Percentiles rank a stretch among this genome's conserved stretches.
phyloP scores from a whole-genome alignment of 2,113 vertebrate genomes.

The Pygathrix nemaeus region DNA sequence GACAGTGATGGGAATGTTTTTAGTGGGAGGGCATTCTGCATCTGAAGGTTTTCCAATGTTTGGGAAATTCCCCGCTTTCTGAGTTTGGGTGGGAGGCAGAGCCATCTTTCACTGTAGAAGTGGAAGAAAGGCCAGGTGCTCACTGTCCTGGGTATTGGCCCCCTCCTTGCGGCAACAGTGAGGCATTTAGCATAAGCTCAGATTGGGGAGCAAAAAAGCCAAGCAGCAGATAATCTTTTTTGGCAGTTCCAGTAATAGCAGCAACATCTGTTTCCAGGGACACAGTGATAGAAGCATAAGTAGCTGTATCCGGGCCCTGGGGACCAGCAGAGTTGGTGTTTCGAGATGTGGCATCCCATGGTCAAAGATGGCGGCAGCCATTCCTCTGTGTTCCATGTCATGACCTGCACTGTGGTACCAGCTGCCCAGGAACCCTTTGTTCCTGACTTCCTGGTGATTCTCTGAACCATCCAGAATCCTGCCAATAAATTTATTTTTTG shows the following conservation, averaged over 20 bases:
- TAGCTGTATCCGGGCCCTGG: not conserved
- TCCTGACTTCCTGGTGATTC: not conserved
- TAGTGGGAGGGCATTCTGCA: no score
- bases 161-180: not conserved
- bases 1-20: not conserved
- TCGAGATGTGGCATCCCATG: rapidly evolving
- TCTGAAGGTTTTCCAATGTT: not conserved
- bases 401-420: not conserved
- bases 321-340: no score
- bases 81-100: not conserved
- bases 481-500: not conserved
- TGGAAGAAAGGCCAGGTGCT: not conserved
- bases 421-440: not conserved
- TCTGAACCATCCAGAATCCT: not conserved
- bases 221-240: not conserved
- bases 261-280: not conserved
- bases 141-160: not conserved
- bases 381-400: not conserved
- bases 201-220: not conserved
- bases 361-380: not conserved
- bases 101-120: not conserved
- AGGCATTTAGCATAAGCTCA: not conserved
- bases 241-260: not conserved
- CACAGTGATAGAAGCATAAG: not conserved
- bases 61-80: not conserved